Evolutionary conservation across 2,797 vertebrate genomes (phyloP).

Genomic region (Xerus rutilus): DNA sequence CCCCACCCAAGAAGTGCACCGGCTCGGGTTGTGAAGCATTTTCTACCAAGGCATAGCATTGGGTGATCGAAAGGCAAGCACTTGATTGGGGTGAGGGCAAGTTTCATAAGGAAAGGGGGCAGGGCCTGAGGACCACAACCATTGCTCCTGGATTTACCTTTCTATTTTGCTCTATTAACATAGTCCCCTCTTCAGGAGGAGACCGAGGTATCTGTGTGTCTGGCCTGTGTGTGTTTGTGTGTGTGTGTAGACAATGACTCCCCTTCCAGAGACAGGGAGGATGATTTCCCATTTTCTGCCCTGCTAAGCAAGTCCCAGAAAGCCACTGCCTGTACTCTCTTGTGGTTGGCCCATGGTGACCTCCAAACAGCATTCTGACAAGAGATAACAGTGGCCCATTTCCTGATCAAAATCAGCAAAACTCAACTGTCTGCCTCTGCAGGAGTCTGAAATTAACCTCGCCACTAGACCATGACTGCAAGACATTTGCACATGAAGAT

Average conservation of each 20-base stretch:
- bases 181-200: not conserved
- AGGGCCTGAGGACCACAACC: not conserved
- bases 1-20: not conserved
- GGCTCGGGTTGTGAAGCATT: too few relatives aligned
- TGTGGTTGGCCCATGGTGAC: constrained; percentile 67
- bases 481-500: constrained; percentile 79
- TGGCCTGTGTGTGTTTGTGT: not conserved
- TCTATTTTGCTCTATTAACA: not conserved
- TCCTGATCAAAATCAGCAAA: constrained; percentile 80
- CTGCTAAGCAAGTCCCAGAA: constrained; percentile 39
- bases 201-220: not conserved
- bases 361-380: constrained; percentile 70
- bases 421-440: constrained; percentile 82
- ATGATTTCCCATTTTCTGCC: constrained; percentile 70
- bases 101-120: not conserved
- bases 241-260: not conserved
- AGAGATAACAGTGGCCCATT: constrained; percentile 77
- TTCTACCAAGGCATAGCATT: not conserved
- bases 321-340: not conserved
- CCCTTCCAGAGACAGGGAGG: constrained; percentile 2
- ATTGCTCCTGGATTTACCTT: not conserved
- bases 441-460: constrained; percentile 80
- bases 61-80: not conserved
- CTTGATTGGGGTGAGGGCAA: not conserved
- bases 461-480: constrained; percentile 73